Evolutionary conservation across 2,888 invertebrate genomes (phyloP).

Genomic region (Eupithecia inturbata): DNA sequence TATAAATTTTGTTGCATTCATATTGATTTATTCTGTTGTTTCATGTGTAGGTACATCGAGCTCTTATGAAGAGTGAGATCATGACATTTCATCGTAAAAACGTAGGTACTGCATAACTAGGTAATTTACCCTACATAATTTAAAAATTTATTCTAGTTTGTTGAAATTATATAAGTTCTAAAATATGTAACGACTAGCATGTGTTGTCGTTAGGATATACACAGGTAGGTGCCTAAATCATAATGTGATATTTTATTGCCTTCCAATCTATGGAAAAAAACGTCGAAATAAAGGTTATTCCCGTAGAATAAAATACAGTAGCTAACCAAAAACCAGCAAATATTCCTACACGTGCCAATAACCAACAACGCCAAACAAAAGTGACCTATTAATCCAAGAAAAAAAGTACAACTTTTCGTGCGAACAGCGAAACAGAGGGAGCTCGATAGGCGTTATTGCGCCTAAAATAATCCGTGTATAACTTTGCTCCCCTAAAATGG

Average conservation of each 20-base stretch:
- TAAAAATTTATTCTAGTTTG: too few species aligned
- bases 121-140: too few species aligned
- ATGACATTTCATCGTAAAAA: too few species aligned
- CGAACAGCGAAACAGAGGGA: not conserved
- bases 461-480: not conserved
- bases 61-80: too few species aligned
- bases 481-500: slow-evolving; percentile 25
- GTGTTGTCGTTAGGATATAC: not conserved
- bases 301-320: not conserved
- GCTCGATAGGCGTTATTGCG: not conserved
- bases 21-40: too few species aligned
- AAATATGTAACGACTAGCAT: too few species aligned
- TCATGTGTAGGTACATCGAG: too few species aligned
- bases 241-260: too few species aligned
- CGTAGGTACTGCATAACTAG: too few species aligned
- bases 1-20: too few species aligned
- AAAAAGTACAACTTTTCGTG: not conserved
- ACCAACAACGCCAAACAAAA: not conserved
- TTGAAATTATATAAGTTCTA: too few species aligned
- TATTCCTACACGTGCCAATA: not conserved
- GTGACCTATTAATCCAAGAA: not conserved
- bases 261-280: not conserved
- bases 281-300: not conserved
- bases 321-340: not conserved
- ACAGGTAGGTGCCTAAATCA: not conserved